Evolutionary conservation across 2,888 invertebrate species (phyloP).

Genomic region (Unio delphinus): DNA sequence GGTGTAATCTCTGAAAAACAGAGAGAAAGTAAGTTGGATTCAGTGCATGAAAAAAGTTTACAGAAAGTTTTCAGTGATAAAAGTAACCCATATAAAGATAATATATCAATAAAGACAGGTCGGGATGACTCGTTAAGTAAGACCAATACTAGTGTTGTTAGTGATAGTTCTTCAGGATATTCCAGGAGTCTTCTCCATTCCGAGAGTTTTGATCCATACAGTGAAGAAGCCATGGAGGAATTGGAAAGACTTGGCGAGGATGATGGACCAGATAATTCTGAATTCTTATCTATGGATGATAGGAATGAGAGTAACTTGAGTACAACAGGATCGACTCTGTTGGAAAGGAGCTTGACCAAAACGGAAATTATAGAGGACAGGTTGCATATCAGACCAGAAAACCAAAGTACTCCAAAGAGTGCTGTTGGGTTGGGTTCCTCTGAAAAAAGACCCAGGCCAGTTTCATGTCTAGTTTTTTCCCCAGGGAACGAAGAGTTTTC

Average conservation of each 20-base stretch:
- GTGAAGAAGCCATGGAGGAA: slow-evolving; percentile 66
- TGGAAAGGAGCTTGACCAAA: not conserved
- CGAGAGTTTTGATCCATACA: slow-evolving; percentile 57
- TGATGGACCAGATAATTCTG: slow-evolving; percentile 34
- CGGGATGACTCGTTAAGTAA: not conserved
- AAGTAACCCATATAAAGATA: too few relatives aligned
- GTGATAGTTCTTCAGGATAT: slow-evolving; percentile 26
- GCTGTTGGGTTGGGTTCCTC: slow-evolving; percentile 21
- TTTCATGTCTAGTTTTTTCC: slow-evolving; percentile 55
- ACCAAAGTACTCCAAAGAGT: slow-evolving; percentile 35
- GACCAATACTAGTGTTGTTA: slow-evolving; percentile 3
- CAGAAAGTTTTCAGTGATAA: too few relatives aligned
- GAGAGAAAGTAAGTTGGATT: too few relatives aligned
- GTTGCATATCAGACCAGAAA: slow-evolving; percentile 17
- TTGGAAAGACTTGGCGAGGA: slow-evolving; percentile 60
- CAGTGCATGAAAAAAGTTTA: too few relatives aligned
- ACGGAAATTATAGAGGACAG: slow-evolving; percentile 4
- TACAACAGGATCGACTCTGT: slow-evolving; percentile 1
- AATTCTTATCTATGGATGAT: slow-evolving; percentile 31
- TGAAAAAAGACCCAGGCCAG: slow-evolving; percentile 43
- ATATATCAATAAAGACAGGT: too few relatives aligned
- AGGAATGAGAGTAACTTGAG: not conserved
- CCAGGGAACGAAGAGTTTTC: slow-evolving; percentile 21
- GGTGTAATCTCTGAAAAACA: too few relatives aligned
- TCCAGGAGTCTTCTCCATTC: slow-evolving; percentile 19